Evolutionary conservation across 2,888 invertebrate genomes (phyloP), one percentile per base, ranked within the genome.

Genomic region (Anodontia alba): DNA sequence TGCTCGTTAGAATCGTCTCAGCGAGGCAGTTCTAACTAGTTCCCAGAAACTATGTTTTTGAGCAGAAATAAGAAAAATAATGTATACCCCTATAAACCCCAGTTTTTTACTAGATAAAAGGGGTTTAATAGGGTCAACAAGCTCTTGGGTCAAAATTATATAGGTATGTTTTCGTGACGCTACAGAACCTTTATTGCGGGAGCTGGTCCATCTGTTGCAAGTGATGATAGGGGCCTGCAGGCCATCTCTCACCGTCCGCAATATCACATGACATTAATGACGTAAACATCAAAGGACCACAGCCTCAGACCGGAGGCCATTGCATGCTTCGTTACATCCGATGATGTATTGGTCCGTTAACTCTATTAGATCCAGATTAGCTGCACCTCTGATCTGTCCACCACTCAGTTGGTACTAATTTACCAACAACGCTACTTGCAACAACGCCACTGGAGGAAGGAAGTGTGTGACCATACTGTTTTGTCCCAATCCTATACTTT

Each of bases 321-420:
- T 57, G 57, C 67, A 67, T 8, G 23, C 67, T 67, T 67, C 42
- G 67, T 67, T 67, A 67, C 67, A 67, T 38, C n/a, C 36, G 42
- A 67, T 67, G 67, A 67, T 67, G 67, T 57, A 57, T 29, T 57
- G 2, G 26, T 26, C 57, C 57, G 57, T 57, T 57, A 57, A 57
- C 57, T 26, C 29, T 57, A 57, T 57, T 57, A 57, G 57, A 29
- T 26, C 57, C 57, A 57, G 57, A 57, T 57, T 57, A 57, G 29
- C 26, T 57, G n/a, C 57, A 23, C 57, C 17, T 57, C 26, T 57
- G 57, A 57, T 57, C 57, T 57, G 57, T 57, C 20, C 7, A 57
- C 26, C 57, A 10, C 57, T 57, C 57, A 57, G 29, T 57, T 57
- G 57, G 29, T 57, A 57, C 57, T 57, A 57, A 57, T 57, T 57